Evolutionary conservation across 2,888 invertebrate species (phyloP).

Genomic region (Caenorhabditis drosophilae): DNA sequence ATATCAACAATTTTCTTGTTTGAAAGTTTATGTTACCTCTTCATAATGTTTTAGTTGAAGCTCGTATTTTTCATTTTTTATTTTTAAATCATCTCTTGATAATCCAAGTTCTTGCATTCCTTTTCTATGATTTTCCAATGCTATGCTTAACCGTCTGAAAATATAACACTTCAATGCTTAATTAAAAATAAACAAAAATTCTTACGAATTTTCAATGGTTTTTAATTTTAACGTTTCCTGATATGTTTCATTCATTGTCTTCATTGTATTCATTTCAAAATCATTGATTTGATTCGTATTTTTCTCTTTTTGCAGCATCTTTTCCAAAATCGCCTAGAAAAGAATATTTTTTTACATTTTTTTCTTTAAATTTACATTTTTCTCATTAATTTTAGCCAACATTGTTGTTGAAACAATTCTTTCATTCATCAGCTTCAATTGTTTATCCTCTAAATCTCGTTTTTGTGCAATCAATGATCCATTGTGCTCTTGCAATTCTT

Average conservation of each 20-base stretch:
- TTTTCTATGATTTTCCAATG: constrained; percentile 14
- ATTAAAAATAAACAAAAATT: background rate
- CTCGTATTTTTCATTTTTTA: constrained; percentile 82
- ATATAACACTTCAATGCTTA: background rate
- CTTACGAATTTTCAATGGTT: constrained; percentile 17
- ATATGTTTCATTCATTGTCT: background rate
- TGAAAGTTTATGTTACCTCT: constrained; percentile 73
- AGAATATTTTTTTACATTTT: too few species aligned
- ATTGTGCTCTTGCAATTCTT: constrained; percentile 73
- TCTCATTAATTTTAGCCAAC: constrained; percentile 89
- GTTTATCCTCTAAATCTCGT: constrained; percentile 81
- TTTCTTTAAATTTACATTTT: constrained; percentile 86
- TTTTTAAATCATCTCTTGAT: constrained; percentile 73
- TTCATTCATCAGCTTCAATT: constrained; percentile 92
- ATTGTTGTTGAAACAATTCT: constrained; percentile 92
- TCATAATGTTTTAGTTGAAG: constrained; percentile 95
- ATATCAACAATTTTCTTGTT: background rate
- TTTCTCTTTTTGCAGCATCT: background rate
- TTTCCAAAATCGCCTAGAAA: constrained; percentile 3
- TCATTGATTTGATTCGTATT: background rate
- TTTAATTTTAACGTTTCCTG: background rate
- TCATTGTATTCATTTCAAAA: constrained; percentile 2
- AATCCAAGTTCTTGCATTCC: constrained; percentile 25
- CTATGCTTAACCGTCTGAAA: constrained; percentile 13
- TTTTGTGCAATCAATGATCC: constrained; percentile 90